Conservation (phyloP, 2,797 vertebrate genomes). For the Mallotus villosus region DNA sequence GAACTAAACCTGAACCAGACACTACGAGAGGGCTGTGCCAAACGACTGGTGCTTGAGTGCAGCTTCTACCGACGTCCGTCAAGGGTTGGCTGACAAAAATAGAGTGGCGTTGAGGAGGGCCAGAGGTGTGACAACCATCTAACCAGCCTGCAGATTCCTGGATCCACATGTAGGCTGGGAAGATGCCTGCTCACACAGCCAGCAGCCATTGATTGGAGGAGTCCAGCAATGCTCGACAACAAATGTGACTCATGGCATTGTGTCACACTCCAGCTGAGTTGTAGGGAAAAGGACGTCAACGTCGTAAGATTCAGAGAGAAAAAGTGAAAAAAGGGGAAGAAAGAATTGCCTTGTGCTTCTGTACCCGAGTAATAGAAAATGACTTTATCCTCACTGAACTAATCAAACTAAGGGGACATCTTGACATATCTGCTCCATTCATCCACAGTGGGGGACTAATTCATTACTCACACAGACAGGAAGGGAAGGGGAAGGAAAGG, state of each 20-base stretch:
- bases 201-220: constrained; percentile 35
- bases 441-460: constrained; percentile 2
- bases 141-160: constrained; percentile 97
- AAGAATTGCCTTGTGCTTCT: too few species aligned
- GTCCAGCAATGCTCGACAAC: constrained; percentile 15
- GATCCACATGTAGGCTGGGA: constrained; percentile 96
- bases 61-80: constrained; percentile 7
- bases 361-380: neutral
- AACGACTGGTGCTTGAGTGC: neutral
- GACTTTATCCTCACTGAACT: too few species aligned
- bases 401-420: neutral
- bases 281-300: neutral
- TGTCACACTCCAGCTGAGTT: constrained; percentile 19
- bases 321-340: too few species aligned
- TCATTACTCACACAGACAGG: constrained; percentile 11
- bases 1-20: neutral
- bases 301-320: too few species aligned
- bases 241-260: neutral
- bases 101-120: constrained; percentile 65
- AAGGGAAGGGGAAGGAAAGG: constrained; percentile 4
- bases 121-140: constrained; percentile 94
- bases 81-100: neutral
- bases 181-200: constrained; percentile 82
- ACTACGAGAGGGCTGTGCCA: neutral
- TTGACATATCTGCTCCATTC: neutral